phyloP scores from a whole-genome alignment of 1,140 invertebrate genomes.

The Pogonomyrmex barbatus region DNA sequence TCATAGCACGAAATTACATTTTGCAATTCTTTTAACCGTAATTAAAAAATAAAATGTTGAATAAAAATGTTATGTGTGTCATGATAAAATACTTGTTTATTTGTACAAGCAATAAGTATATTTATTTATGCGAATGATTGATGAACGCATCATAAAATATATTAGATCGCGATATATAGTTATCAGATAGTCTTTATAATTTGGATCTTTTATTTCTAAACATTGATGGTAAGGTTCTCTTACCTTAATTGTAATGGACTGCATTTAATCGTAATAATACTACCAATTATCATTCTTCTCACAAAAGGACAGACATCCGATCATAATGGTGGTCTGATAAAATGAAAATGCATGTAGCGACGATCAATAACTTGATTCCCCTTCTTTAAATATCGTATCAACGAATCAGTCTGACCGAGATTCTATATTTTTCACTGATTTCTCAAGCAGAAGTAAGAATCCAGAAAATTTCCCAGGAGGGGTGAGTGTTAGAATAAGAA shows the following conservation, averaged over 20 bases:
- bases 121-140: background rate
- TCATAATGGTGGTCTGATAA: background rate
- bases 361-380: constrained; percentile 35
- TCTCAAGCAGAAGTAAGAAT: background rate
- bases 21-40: background rate
- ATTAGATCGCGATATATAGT: constrained; percentile 61
- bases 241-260: constrained; percentile 23
- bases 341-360: constrained; percentile 12
- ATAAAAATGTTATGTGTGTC: background rate
- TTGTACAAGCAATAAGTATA: background rate
- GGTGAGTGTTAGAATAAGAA: background rate
- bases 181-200: constrained; percentile 69
- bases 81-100: background rate
- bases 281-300: constrained; percentile 44
- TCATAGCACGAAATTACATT: background rate
- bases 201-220: constrained; percentile 68
- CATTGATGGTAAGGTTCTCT: background rate
- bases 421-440: background rate
- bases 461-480: background rate
- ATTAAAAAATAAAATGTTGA: background rate
- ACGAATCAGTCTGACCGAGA: constrained; percentile 10
- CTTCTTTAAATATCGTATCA: constrained; percentile 52
- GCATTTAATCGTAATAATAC: constrained; percentile 50
- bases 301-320: constrained; percentile 26
- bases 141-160: constrained; percentile 35